Base-by-base conservation (phyloP, 2,113 vertebrate genomes). In the Theristicus caerulescens region DNA sequence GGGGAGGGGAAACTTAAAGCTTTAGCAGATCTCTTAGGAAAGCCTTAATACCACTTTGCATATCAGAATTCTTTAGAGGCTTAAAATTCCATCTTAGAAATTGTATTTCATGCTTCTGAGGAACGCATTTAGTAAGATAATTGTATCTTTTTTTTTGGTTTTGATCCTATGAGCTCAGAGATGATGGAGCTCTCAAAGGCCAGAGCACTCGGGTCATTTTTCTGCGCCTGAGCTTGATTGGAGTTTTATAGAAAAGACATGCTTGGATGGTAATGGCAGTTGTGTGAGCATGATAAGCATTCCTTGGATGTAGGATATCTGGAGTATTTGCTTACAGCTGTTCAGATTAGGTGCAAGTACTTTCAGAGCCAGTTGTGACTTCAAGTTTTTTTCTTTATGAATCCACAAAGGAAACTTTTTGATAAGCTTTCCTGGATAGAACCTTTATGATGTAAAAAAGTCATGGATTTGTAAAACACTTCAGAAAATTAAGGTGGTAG, bases 71-170 rank as follows among this genome's bases (percentile, higher is more conserved):
- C 81, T 93, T 90, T 51, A 87, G 58, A 70, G 19, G 61, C n/a
- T 88, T 91, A 81, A 65, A 88, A 91, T 71, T 79, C n/a, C 38
- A 27, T 38, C 38, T 62, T 47, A 46, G 59, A 86, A 94, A 86
- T 81, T 88, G 46, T 91, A 36, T 91, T 94, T 86, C 76, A 55
- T 74, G 78, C 51, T 84, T 93, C 92, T 82, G 71, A 97, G 76
- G 70, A 94, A 17, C 8, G 31, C 51, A 70, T 83, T 88, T 73
- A 80, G 46, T 70, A 62, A 93, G 78, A 93, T 88, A 90, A 91
- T 94, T 82, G 44, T 85, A 32, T 91, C 44, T 40, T 94, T 55
- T 58, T 52, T 64, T 88, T 90, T 69, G 21, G 36, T 92, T 90
- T 92, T 86, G 79, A 81, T 90, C 46, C 14, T 66, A 55, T 73